Evolutionary conservation across 2,113 vertebrate species (phyloP).

Genomic region (Eira barbara): DNA sequence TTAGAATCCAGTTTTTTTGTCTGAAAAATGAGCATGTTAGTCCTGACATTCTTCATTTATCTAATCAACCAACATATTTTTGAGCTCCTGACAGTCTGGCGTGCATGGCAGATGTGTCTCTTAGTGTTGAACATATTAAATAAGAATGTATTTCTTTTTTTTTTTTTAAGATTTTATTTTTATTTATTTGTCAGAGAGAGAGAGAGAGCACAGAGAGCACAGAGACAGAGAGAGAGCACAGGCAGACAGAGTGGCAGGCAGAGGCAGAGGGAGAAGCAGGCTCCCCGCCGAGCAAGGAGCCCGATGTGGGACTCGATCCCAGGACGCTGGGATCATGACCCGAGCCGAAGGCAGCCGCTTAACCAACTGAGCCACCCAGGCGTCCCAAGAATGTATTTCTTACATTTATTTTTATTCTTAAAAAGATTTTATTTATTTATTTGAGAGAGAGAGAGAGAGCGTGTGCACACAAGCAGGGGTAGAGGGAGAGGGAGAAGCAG

Average conservation of each 20-base stretch:
- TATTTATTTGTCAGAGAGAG: neutral
- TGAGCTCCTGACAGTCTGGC: neutral
- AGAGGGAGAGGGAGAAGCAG: neutral
- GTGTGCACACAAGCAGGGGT: neutral
- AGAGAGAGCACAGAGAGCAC: too few species aligned
- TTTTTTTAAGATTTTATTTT: too few species aligned
- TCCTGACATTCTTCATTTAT: neutral
- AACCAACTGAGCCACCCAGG: too few species aligned
- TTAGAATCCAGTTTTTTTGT: neutral
- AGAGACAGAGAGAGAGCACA: too few species aligned
- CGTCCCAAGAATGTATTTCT: neutral
- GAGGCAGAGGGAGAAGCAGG: too few species aligned
- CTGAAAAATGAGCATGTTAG: neutral
- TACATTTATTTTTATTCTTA: neutral
- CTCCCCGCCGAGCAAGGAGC: too few species aligned
- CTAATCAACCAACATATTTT: neutral
- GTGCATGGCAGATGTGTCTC: neutral
- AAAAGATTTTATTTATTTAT: neutral
- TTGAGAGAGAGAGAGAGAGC: neutral
- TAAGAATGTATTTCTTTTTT: neutral
- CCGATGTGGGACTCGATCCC: too few species aligned
- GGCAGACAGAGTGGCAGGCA: too few species aligned
- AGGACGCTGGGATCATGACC: too few species aligned
- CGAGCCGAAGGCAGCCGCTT: too few species aligned
- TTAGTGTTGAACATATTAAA: neutral